These are phyloP conservation scores for Chrysodeixis includens DNA, from an alignment of 2,888 invertebrate genomes.

Conservation along the genomic window DNA sequence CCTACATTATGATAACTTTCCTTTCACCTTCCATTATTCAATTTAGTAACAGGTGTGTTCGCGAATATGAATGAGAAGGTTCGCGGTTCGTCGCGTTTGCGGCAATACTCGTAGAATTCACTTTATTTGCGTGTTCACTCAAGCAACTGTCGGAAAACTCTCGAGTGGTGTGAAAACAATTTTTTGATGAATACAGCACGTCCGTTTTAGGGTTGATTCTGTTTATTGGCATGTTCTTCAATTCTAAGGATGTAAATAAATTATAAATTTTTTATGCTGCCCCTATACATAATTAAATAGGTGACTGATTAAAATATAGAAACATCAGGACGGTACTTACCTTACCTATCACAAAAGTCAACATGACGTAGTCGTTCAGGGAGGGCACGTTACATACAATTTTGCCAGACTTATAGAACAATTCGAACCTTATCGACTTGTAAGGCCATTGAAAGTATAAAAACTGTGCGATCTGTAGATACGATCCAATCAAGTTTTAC, in stretches of 20 bases:
- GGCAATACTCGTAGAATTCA: constrained; percentile 43
- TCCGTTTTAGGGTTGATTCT: not conserved
- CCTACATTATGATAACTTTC: constrained; percentile 84
- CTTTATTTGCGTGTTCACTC: constrained; percentile 51
- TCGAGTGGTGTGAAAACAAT: constrained; percentile 32
- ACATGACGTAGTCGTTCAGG: no score
- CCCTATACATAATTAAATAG: no score
- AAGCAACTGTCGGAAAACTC: constrained; percentile 37
- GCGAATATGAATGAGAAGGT: constrained; percentile 80
- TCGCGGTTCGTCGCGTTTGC: constrained; percentile 58
- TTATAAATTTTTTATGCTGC: no score
- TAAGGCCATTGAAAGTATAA: no score
- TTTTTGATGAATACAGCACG: constrained; percentile 8
- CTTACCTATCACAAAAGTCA: no score
- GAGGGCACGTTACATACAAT: no score
- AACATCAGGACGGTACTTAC: no score
- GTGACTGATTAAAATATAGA: no score
- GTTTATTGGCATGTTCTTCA: not conserved
- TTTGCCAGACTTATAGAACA: no score
- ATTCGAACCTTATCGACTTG: no score
- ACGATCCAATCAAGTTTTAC: not conserved
- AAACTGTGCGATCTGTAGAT: no score
- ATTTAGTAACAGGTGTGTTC: constrained; percentile 82
- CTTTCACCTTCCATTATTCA: constrained; percentile 84
- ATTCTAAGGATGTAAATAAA: not conserved